Percentiles rank a stretch among this genome's conserved stretches.
These are phyloP conservation scores for Choloepus hoffmanni DNA, from an alignment of 2,113 vertebrate genomes.

Conservation along the genomic window DNA sequence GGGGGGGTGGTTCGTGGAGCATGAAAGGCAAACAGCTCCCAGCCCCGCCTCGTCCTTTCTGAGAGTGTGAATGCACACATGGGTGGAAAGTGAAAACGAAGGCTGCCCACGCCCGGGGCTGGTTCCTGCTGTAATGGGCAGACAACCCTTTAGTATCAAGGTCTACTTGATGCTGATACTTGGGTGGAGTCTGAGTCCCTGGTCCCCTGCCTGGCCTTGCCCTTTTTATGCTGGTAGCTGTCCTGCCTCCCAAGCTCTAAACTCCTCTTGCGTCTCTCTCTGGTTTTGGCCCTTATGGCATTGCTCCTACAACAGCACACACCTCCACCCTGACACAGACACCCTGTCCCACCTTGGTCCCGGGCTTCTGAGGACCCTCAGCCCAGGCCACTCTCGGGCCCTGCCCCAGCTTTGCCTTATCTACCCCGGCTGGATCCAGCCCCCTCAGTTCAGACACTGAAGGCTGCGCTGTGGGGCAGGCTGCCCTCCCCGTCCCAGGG, in stretches of 20 bases:
- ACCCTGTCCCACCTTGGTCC: background rate
- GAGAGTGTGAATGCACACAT: background rate
- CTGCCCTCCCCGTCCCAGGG: background rate
- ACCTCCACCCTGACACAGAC: background rate
- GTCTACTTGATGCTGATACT: background rate
- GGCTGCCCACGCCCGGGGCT: rapidly evolving
- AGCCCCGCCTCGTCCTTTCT: background rate
- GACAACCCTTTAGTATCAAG: background rate
- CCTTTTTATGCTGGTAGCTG: background rate
- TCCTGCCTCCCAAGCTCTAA: background rate
- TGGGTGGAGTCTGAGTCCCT: background rate
- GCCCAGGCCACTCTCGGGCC: background rate
- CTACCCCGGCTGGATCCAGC: background rate
- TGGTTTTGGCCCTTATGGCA: background rate
- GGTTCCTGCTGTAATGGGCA: background rate
- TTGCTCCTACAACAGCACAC: background rate
- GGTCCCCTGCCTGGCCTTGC: too few species aligned
- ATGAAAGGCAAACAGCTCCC: background rate
- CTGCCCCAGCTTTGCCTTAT: background rate
- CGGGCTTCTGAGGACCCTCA: too few species aligned
- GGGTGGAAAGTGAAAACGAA: background rate
- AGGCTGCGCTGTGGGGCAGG: background rate
- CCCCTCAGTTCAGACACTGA: background rate
- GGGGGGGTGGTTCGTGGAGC: background rate
- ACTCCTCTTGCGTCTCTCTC: background rate